phyloP scores from a whole-genome alignment of 2,113 vertebrate species.

The Rattus norvegicus region DNA sequence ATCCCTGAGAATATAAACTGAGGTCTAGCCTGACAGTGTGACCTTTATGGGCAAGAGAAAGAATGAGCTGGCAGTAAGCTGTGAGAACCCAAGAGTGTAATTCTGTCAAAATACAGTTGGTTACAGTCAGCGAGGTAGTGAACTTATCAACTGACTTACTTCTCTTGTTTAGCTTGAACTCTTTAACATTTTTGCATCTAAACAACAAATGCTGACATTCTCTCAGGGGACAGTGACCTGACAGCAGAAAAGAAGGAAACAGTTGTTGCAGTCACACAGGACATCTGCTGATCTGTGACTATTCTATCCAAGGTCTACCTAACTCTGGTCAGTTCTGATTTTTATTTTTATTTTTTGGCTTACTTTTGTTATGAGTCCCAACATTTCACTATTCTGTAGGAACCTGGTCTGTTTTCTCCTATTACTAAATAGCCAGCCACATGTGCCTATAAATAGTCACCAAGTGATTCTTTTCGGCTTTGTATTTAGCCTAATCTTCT shows the following conservation, averaged over 20 bases:
- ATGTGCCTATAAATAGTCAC: background rate
- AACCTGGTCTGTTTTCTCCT: background rate
- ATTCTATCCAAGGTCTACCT: background rate
- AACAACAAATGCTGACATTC: background rate
- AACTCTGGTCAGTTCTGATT: background rate
- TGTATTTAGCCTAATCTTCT: background rate
- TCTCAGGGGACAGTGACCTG: background rate
- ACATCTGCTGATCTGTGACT: background rate
- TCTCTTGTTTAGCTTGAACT: background rate
- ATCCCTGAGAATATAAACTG: background rate
- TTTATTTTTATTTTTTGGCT: background rate
- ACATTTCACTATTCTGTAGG: background rate
- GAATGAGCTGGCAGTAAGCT: background rate
- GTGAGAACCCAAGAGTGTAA: background rate
- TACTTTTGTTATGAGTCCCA: background rate
- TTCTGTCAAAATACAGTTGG: background rate
- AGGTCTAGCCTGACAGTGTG: background rate
- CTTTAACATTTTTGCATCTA: background rate
- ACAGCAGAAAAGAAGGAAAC: no score
- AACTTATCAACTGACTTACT: background rate
- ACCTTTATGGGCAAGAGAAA: background rate
- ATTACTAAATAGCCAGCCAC: background rate
- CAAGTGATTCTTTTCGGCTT: background rate
- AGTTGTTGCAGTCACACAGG: background rate
- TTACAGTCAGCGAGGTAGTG: background rate